Percentiles rank a stretch among this genome's conserved stretches.
Conservation (phyloP, 2,113 vertebrate species). For the Cacatua alba region DNA sequence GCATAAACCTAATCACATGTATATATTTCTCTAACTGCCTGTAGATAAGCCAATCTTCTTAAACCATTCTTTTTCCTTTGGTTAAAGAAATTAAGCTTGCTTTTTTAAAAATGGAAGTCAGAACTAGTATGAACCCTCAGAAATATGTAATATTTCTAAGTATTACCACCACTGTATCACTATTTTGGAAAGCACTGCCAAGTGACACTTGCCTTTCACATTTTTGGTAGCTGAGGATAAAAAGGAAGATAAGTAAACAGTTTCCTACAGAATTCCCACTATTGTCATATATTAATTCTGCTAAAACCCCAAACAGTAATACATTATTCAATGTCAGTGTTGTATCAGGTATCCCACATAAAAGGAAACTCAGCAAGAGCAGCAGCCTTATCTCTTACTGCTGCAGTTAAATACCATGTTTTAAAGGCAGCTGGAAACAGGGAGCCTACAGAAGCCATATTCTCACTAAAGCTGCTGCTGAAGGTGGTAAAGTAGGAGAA, state of each 20-base stretch:
- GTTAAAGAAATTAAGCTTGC: background rate
- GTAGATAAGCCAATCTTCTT: background rate
- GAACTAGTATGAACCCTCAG: background rate
- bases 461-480: background rate
- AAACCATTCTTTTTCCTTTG: background rate
- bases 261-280: background rate
- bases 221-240: background rate
- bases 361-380: background rate
- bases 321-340: background rate
- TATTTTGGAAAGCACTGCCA: background rate
- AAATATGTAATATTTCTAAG: background rate
- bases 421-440: background rate
- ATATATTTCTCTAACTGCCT: background rate
- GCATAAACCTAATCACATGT: background rate
- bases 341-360: background rate
- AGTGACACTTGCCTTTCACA: background rate
- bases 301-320: background rate
- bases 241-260: background rate
- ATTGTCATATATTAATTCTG: background rate
- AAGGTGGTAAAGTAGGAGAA: background rate
- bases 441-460: fast-evolving
- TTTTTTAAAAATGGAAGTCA: background rate
- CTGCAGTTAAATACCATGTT: background rate
- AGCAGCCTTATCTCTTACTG: background rate
- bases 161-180: too few relatives aligned